phyloP scores from a whole-genome alignment of 2,113 vertebrate genomes.

The Choloepus hoffmanni region DNA sequence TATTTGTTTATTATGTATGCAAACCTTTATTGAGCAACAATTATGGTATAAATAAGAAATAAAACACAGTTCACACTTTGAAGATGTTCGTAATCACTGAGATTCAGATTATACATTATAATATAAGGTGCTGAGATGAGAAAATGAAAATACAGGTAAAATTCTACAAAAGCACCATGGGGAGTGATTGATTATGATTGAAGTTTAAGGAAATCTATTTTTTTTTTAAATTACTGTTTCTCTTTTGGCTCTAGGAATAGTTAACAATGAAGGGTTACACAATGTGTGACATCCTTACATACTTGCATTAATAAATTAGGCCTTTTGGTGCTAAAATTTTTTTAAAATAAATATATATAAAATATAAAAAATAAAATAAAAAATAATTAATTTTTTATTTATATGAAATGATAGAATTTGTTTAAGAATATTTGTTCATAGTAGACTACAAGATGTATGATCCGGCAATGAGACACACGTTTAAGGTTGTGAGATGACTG shows the following conservation, averaged over 20 bases:
- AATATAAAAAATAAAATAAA: too few relatives aligned
- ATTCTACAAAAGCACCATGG: neutral
- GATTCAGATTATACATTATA: neutral
- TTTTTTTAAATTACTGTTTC: neutral
- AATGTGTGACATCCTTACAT: neutral
- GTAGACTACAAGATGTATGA: neutral
- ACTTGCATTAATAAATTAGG: neutral
- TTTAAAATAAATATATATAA: too few relatives aligned
- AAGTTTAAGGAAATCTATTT: neutral
- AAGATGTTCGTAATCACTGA: neutral
- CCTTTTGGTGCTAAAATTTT: too few relatives aligned
- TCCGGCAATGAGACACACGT: neutral
- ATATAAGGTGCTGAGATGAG: neutral
- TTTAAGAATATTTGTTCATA: neutral
- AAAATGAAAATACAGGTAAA: neutral
- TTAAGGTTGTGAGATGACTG: neutral
- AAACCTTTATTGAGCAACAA: neutral
- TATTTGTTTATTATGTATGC: neutral
- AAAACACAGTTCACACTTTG: neutral
- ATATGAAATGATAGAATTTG: neutral
- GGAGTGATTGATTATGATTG: neutral
- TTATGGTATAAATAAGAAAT: neutral
- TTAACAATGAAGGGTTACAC: conserved; percentile 4
- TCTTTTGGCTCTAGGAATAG: neutral
- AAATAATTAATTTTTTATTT: neutral